phyloP scores from a whole-genome alignment of 2,113 vertebrate genomes.

The Suncus etruscus region DNA sequence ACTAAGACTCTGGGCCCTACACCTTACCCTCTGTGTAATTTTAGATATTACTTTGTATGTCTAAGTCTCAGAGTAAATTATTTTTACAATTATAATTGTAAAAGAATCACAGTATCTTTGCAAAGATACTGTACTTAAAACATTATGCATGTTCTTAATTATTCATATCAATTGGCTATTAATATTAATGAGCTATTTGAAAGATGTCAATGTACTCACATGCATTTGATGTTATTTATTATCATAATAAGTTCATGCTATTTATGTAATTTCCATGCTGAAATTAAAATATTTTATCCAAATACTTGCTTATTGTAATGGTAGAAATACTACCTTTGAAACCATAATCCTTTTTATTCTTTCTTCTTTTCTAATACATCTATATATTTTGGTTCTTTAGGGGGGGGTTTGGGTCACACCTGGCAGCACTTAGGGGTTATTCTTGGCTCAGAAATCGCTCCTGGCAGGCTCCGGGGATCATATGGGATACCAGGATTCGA shows the following conservation, averaged over 20 bases:
- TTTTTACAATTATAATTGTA: conserved; percentile 30
- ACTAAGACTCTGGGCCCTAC: neutral
- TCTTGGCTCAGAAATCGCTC: too few species aligned
- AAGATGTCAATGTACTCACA: neutral
- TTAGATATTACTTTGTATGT: neutral
- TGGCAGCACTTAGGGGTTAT: too few species aligned
- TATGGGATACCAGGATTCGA: too few species aligned
- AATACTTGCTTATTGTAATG: conserved; percentile 27
- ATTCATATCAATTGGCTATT: conserved; percentile 6
- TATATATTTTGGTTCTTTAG: neutral
- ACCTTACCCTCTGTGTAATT: neutral
- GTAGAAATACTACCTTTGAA: conserved; percentile 26
- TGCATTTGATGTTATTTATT: conserved; percentile 1
- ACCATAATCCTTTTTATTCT: conserved; percentile 1
- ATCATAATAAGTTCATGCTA: neutral
- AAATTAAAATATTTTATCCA: conserved; percentile 1
- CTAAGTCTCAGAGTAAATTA: neutral
- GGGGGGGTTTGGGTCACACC: too few species aligned
- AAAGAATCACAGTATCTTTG: conserved; percentile 17
- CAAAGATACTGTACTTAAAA: conserved; percentile 19
- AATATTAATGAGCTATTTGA: neutral
- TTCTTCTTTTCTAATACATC: conserved; percentile 16
- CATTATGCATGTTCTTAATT: neutral
- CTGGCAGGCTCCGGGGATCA: too few species aligned
- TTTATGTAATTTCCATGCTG: neutral